Base-by-base conservation (phyloP, 2,888 invertebrate species). In the Ptilodon capucinus region DNA sequence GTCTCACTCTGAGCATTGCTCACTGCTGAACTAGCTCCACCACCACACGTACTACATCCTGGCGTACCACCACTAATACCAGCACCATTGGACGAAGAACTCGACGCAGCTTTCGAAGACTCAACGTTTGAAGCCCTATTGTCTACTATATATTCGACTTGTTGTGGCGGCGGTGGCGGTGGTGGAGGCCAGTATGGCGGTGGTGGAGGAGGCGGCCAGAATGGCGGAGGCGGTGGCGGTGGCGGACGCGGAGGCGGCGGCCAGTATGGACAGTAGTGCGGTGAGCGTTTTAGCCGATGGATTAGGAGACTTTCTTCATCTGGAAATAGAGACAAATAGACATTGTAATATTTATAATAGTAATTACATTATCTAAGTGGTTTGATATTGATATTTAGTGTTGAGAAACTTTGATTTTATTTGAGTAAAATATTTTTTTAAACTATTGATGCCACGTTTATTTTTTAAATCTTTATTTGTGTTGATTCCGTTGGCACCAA, bases 201-300 rank as follows among this genome's bases (percentile, higher is more conserved):
- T 0, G 61, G 60, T 2, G 59, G 62, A 0, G 59, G 64, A 2
- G 58, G 44, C 9, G 21, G 45, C 19, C 51, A 64, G 38, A 28
- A 57, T 3, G 48, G 64, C 0, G 70, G 69, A 0, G 64, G 63
- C 0, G 60, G 68, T 0, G 60, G 64, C 7, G 57, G 45, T 5
- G 57, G 67, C 4, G 60, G 63, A 57, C 69, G 68, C 2, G 68
- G 69, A 40, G 39, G 40, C 3, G 66, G 65, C 0, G 68, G 68
- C n/a, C 64, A 62, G 8, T 50, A 59, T 17, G 61, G 74, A 5
- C 76, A 75, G 30, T 57, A 40, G 39, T 78, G 53, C 3, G 83
- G 79, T 0, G 85, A 79, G 0, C 89, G 81, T 51, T 71, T 84
- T 38, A 82, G 13, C 4, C 88, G 69, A 6, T 76, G 69, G 1